Conservation (phyloP, 1,140 invertebrate species). For the Scaptomyza hsui region DNA sequence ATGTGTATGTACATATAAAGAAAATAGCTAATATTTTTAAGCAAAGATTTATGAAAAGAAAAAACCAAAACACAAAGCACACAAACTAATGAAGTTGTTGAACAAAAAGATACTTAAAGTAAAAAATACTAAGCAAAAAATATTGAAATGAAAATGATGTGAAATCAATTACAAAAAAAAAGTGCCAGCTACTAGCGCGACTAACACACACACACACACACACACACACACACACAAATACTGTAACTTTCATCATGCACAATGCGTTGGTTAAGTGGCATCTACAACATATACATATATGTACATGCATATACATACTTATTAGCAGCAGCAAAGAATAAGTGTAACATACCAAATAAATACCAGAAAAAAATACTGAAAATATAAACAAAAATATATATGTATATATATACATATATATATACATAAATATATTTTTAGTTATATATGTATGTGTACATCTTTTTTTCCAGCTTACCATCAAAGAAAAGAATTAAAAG, state of each 20-base stretch:
- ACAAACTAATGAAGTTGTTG: constrained; percentile 26
- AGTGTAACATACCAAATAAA: constrained; percentile 44
- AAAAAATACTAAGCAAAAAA: not conserved
- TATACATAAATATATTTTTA: no score
- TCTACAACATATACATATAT: constrained; percentile 10
- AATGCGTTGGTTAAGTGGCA: constrained; percentile 40
- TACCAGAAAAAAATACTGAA: constrained; percentile 2
- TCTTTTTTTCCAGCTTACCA: constrained; percentile 30
- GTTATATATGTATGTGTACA: constrained; percentile 7
- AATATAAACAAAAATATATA: constrained; percentile 2
- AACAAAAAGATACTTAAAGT: constrained; percentile 1
- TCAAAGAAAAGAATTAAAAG: constrained; percentile 6
- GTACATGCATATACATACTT: no score
- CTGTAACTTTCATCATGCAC: constrained; percentile 31
- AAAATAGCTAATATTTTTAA: constrained; percentile 63
- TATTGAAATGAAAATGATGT: not conserved
- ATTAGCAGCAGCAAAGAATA: constrained; percentile 46
- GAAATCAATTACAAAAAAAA: constrained; percentile 21
- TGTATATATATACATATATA: constrained; percentile 1
- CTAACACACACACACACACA: constrained; percentile 18
- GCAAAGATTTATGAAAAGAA: constrained; percentile 25
- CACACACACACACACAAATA: constrained; percentile 26
- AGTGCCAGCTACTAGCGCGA: constrained; percentile 30
- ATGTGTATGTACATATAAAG: constrained; percentile 36
- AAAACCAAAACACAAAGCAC: constrained; percentile 23